Evolutionary conservation across 2,797 vertebrate species (phyloP).

Genomic region (Champsocephalus esox): DNA sequence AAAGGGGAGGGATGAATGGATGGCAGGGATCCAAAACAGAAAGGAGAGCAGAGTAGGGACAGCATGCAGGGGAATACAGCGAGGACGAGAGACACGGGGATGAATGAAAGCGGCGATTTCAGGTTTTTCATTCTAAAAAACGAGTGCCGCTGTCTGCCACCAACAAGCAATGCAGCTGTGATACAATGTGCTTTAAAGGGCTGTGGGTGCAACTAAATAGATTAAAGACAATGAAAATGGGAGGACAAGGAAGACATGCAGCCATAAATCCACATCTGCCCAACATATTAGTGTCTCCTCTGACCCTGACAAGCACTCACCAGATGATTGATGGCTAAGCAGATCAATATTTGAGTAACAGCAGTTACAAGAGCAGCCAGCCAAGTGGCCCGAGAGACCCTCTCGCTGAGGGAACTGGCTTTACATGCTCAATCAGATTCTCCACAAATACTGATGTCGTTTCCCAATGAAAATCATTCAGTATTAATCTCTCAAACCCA

Average conservation of each 20-base stretch:
- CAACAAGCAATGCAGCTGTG: background rate
- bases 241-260: conserved; percentile 13
- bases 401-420: conserved; percentile 3
- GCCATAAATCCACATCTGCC: conserved; percentile 62
- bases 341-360: conserved; percentile 63
- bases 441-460: conserved; percentile 4
- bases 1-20: conserved; percentile 25
- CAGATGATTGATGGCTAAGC: conserved; percentile 60
- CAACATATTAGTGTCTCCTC: conserved; percentile 57
- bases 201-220: background rate
- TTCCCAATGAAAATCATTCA: background rate
- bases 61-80: conserved; percentile 3
- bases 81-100: background rate
- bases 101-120: conserved; percentile 28
- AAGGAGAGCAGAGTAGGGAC: background rate
- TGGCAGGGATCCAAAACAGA: background rate
- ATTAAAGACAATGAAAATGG: conserved; percentile 38
- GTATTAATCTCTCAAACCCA: background rate
- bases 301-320: conserved; percentile 58
- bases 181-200: conserved; percentile 14
- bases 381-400: conserved; percentile 14
- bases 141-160: background rate
- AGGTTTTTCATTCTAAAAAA: conserved; percentile 10
- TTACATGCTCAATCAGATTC: conserved; percentile 18
- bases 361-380: conserved; percentile 26